Conservation (phyloP, 2,113 vertebrate species). For the Taurulus bubalis region DNA sequence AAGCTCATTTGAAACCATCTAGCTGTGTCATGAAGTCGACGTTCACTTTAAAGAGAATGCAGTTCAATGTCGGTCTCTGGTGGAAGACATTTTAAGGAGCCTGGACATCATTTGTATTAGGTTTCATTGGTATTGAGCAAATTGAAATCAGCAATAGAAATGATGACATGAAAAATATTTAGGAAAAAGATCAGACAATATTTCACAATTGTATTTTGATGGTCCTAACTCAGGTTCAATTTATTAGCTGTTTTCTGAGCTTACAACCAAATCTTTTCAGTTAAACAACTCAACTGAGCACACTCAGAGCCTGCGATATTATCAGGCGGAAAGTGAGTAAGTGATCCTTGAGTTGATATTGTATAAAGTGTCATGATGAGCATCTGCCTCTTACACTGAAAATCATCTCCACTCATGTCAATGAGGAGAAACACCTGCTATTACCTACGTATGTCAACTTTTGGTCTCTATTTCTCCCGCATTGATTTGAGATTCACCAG, state of each 20-base stretch:
- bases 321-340: neutral
- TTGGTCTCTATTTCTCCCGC: constrained; percentile 7
- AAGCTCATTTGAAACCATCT: constrained; percentile 1
- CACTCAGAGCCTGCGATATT: neutral
- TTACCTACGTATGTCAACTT: constrained; percentile 9
- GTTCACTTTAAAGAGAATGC: neutral
- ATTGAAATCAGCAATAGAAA: neutral
- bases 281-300: neutral
- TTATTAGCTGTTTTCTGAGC: neutral
- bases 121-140: neutral
- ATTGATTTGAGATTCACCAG: constrained; percentile 24
- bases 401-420: constrained; percentile 7
- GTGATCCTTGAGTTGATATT: neutral
- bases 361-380: neutral
- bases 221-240: no score
- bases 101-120: neutral
- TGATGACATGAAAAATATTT: neutral
- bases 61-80: neutral
- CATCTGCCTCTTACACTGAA: neutral
- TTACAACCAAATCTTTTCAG: neutral
- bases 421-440: neutral
- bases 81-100: neutral
- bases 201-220: neutral
- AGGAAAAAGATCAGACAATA: neutral
- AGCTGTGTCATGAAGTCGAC: neutral